These are phyloP conservation scores for Eristalis intricaria DNA, from an alignment of 2,888 invertebrate species.

Conservation along the genomic window DNA sequence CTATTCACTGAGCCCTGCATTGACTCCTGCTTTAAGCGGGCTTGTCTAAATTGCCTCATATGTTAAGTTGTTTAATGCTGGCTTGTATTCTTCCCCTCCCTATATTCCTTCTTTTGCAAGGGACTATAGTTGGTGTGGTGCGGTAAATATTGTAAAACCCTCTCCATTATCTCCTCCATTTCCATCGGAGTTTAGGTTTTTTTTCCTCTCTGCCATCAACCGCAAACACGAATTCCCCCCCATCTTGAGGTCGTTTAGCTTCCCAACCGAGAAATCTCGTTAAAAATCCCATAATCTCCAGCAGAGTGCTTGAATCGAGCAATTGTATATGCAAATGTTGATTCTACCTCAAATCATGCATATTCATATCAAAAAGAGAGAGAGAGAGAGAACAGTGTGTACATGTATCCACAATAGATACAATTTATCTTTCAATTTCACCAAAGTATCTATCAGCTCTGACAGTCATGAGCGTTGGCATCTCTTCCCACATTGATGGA, in stretches of 20 bases:
- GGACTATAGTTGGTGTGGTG: too few relatives aligned
- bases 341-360: neutral
- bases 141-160: too few relatives aligned
- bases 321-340: neutral
- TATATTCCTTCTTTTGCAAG: too few relatives aligned
- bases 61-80: too few relatives aligned
- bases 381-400: neutral
- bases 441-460: neutral
- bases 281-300: neutral
- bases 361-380: neutral
- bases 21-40: too few relatives aligned
- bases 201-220: neutral
- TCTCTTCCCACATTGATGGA: neutral
- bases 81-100: too few relatives aligned
- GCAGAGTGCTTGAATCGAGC: neutral
- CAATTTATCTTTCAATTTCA: neutral
- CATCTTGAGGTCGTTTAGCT: neutral
- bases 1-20: too few relatives aligned
- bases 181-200: too few relatives aligned
- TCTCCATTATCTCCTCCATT: too few relatives aligned
- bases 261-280: neutral
- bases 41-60: too few relatives aligned
- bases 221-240: neutral
- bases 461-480: neutral
- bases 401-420: neutral